Evolutionary conservation across 2,888 invertebrate species (phyloP), one percentile per base, ranked within the genome.

Genomic region (Candidula unifasciata): DNA sequence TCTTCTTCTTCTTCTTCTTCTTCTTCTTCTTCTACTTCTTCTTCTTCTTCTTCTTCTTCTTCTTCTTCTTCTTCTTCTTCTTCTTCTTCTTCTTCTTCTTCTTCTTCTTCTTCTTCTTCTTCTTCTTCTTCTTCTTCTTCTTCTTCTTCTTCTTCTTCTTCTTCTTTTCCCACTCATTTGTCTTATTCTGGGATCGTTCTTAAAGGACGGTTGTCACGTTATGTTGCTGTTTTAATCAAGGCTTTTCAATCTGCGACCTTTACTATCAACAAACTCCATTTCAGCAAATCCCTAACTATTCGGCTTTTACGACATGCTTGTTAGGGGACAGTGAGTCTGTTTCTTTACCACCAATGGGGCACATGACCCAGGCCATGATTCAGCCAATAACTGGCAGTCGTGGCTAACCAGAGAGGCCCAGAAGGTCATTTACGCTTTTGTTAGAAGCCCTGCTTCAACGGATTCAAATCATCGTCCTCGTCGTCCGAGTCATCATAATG

Each of bases 51-150:
- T 64, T 24, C 24, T 64, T 64, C n/a, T 64, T 24, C 24, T 64
- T 24, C 5, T 24, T 24, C 5, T 64, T 24, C 24, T 64, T n/a
- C n/a, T 24, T 24, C n/a, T 21, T n/a, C n/a, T 64, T n/a, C n/a
- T 64, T n/a, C 21, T 64, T 13, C n/a, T 71, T 71, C 71, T 71
- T 71, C 33, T 71, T 71, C 71, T 71, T 71, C 30, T 30, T 71
- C 33, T 71, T 71, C 71, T 71, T 18, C 33, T 30, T 71, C 71
- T 30, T 30, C 33, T 71, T 30, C 33, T 71, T 30, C 30, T 71
- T 18, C 33, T 71, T 71, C 71, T 71, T 71, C 33, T 71, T 71
- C 71, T 71, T 71, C 30, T 30, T 71, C 30, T 71, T 71, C 71
- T 71, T 30, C 33, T 30, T 71, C 33, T 30, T 30, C 33, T 71